Evolutionary conservation across 2,888 invertebrate species (phyloP), one percentile per base, ranked within the genome.

Genomic region (Orthosia gracilis): DNA sequence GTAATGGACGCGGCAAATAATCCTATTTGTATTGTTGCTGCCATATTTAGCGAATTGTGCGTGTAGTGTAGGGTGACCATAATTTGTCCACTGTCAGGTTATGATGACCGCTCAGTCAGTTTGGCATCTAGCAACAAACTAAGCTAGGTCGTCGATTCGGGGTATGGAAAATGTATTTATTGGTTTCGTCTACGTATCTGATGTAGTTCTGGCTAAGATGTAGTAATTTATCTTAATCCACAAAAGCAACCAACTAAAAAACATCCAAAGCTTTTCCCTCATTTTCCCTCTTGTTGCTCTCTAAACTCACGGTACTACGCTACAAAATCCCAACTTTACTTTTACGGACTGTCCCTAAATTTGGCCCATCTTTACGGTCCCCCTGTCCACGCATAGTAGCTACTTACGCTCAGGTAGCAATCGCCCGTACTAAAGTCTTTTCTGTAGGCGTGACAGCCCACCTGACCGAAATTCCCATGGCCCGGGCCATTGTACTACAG

Each of bases 1-100:
- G 93, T 94, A 94, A 94, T 95, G 93, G 93, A 93, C 93, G 89
- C 89, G 91, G 93, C 93, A 94, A 96, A 94, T 95, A 93, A 94
- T 91, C 89, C 91, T 89, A 94, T 95, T 95, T 94, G 94, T 92
- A 93, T 94, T 94, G 94, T 94, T 87, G 83, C 80, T 83, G 84
- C 73, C 87, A 89, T 84, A 82, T 92, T 90, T 90, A 87, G 84
- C 70, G 58, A 74, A 69, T 69, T 69, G 85, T 85, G 76, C 89
- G 84, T 63, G 80, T 88, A 88, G 85, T 82, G 88, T 89, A 88
- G 88, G 86, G 89, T 91, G 78, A 59, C 90, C 87, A 91, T 80
- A 40, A 69, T 21, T 2, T 49, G 18, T 3, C n/a, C 0, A 4
- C 40, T 9, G 9, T 40, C 40, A 9, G 7, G 40, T 40, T 40